Evolutionary conservation across 2,113 vertebrate species (phyloP), one percentile per base, ranked within the genome.

Genomic region (Melanerpes formicivorus): DNA sequence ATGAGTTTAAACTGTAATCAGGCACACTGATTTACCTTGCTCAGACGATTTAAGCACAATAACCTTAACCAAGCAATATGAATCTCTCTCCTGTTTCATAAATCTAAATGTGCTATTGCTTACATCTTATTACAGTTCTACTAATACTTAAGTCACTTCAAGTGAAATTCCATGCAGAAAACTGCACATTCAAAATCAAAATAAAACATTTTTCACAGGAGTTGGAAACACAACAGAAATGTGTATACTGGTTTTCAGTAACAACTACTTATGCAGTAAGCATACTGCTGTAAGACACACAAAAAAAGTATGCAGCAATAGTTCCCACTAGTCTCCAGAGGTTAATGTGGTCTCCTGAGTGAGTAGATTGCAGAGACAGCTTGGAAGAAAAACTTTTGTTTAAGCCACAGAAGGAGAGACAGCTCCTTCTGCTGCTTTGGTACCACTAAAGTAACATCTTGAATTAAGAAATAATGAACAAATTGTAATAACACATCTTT

Each of bases 231-330:
- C 26, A 84, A 63, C 55, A 87, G 66, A 87, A 95, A 80, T 69
- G 76, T 37, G 70, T 88, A 67, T 63, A 74, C 7, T 29, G 55
- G 40, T 54, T 93, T 95, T 92, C 77, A 88, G 88, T 93, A 91
- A 72, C 34, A 60, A 44, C 84, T 76, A 96, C 69, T 96, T 88
- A 90, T 71, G 58, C 29, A 55, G 32, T 88, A 93, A 54, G 94
- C 93, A 85, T 79, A 88, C 67, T 90, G 62, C 73, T 91, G 60
- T 65, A 42, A 89, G n/a, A 92, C 32, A 84, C 27, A 58, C 10
- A 52, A 54, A 40, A 40, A 91, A 92, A 3, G 25, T 29, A 60
- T 27, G 11, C 16, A 71, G 58, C 21, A 56, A 70, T 17, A 80
- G 62, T 25, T 76, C 22, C 26, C 9, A 29, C 30, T 90, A 89